A percentile compares a stretch with the other conserved stretches of the same genome.
Conservation (phyloP, 2,113 vertebrate genomes). For the Zosterops hypoxanthus region DNA sequence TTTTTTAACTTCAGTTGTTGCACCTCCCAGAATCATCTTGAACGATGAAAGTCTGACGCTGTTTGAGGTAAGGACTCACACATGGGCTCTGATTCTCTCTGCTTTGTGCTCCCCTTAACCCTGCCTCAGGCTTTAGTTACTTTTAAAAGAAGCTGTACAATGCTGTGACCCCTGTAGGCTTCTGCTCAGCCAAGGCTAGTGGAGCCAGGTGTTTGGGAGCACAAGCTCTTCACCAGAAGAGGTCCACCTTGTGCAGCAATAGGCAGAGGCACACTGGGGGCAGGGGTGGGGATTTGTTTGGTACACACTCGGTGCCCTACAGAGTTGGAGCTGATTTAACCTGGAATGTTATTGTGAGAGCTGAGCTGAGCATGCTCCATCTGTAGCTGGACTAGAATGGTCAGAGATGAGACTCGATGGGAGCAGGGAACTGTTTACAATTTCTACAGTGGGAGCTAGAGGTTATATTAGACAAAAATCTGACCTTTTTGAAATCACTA, state of each 20-base stretch:
- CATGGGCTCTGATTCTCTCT: not conserved
- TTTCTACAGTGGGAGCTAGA: not conserved
- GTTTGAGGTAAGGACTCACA: slow-evolving; percentile 73
- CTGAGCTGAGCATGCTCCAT: not conserved
- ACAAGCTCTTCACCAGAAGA: slow-evolving; percentile 31
- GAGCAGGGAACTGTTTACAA: not conserved
- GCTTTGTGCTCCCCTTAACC: not conserved
- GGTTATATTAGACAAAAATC: not conserved
- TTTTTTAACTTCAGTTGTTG: slow-evolving; percentile 73
- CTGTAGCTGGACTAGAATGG: not conserved
- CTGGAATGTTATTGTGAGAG: not conserved
- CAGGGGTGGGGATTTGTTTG: not conserved
- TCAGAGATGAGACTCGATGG: not conserved
- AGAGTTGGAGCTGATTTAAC: not conserved
- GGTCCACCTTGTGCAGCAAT: slow-evolving; percentile 43
- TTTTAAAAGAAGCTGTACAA: not conserved
- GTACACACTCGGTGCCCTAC: fast-evolving
- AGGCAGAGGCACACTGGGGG: not conserved
- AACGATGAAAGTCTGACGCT: slow-evolving; percentile 71
- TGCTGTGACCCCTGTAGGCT: not conserved
- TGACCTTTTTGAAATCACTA: not conserved
- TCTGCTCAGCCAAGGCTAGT: not conserved
- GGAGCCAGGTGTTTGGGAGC: slow-evolving; percentile 21
- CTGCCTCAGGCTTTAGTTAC: not conserved
- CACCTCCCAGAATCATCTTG: slow-evolving; percentile 77